These are phyloP conservation scores for Portunus trituberculatus DNA, from an alignment of 1,140 invertebrate species.

Conservation along the genomic window DNA sequence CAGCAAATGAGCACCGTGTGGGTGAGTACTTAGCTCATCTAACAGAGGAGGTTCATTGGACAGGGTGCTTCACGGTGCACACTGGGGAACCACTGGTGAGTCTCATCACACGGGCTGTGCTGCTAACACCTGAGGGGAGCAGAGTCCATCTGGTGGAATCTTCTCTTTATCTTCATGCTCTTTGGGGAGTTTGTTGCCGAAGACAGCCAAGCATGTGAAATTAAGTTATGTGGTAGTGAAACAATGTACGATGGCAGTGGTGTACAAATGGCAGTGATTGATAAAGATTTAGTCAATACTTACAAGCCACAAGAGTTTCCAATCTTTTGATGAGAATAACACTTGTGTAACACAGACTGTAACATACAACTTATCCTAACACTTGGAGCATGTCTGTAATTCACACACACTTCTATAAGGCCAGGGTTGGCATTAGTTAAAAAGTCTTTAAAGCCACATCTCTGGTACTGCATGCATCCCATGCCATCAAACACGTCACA, in stretches of 20 bases:
- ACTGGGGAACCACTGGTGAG: not conserved
- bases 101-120: too few species aligned
- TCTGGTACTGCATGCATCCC: too few species aligned
- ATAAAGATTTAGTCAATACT: not conserved
- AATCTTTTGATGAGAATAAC: not conserved
- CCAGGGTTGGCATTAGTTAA: too few species aligned
- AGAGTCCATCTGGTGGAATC: not conserved
- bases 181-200: not conserved
- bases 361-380: not conserved
- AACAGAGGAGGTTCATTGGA: too few species aligned
- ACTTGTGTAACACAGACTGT: not conserved
- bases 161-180: not conserved
- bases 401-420: too few species aligned
- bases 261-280: constrained; percentile 7
- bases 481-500: too few species aligned
- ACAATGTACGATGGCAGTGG: not conserved
- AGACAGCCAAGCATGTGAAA: not conserved
- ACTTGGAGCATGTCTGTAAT: too few species aligned
- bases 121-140: not conserved
- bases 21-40: too few species aligned
- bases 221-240: not conserved
- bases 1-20: too few species aligned
- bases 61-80: too few species aligned
- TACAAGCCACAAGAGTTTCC: not conserved
- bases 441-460: too few species aligned